Conservation (phyloP, 2,888 invertebrate species). For the Parelbella ahira region DNA sequence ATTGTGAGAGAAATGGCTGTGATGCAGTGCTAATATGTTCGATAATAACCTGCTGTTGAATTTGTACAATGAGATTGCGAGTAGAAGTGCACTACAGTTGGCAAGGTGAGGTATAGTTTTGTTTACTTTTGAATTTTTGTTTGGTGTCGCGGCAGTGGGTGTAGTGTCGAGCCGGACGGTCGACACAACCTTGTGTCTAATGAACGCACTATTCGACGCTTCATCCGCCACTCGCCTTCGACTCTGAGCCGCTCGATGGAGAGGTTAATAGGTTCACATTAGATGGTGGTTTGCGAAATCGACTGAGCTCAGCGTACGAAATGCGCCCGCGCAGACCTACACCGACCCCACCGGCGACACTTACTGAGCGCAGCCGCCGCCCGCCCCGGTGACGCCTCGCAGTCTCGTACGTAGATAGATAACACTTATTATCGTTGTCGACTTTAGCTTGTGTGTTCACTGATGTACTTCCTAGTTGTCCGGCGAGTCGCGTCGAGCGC, state of each 20-base stretch:
- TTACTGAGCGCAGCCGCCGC: no score
- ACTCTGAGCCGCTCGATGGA: constrained; percentile 67
- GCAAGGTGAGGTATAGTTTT: constrained; percentile 72
- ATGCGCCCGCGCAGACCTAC: constrained; percentile 72
- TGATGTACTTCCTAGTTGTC: constrained; percentile 18
- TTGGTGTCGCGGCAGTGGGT: constrained; percentile 43
- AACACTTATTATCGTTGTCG: constrained; percentile 40
- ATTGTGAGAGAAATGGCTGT: constrained; percentile 75
- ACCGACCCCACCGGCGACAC: constrained; percentile 64
- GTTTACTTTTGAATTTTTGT: constrained; percentile 59
- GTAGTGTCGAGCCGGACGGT: constrained; percentile 49
- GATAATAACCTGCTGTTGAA: constrained; percentile 73
- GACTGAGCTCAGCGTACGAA: constrained; percentile 53
- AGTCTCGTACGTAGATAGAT: constrained; percentile 45
- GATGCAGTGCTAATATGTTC: constrained; percentile 78
- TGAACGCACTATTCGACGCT: constrained; percentile 70
- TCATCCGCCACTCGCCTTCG: constrained; percentile 78
- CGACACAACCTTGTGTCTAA: constrained; percentile 74
- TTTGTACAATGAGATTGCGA: constrained; percentile 79
- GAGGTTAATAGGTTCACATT: constrained; percentile 81
- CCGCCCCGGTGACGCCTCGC: no score
- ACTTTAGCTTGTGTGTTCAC: constrained; percentile 27
- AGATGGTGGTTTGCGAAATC: constrained; percentile 78
- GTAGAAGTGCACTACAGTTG: constrained; percentile 78
- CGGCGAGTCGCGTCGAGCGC: neutral